Evolutionary conservation across 1,140 invertebrate species (phyloP), one percentile per base, ranked within the genome.

Genomic region (Scaptomyza graminum): DNA sequence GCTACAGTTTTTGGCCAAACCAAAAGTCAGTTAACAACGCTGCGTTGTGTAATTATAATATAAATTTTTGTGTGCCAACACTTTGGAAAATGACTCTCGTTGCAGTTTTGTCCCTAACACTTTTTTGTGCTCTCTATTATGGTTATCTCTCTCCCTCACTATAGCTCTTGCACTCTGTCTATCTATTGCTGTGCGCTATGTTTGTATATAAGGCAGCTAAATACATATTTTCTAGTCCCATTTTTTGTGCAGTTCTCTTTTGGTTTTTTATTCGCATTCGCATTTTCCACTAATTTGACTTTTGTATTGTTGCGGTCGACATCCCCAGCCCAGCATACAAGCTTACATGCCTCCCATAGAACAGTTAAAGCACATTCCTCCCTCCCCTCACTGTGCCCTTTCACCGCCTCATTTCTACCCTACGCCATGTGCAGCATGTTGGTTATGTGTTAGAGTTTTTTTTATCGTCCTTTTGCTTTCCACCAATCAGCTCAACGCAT

Each of bases 271-370:
- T 70, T 59, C 66, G 62, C 83, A 89, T 88, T 88, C 89, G 76
- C 83, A 88, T 88, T 88, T 88, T 88, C 76, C 83, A 88, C 83
- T 88, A 88, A 88, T 88, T 89, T 88, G 83, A 83, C 84, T 88
- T 88, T 88, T 87, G 84, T 88, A 89, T 83, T 87, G 84, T 88
- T 88, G 83, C 62, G 83, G 83, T 88, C 74, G 54, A 68, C 68
- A 71, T 59, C n/a, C 44, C 44, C 50, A 34, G 62, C 59, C 59
- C 46, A 55, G 46, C 61, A 7, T 34, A 2, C 18, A 22, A 22
- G 18, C 18, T 22, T 22, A 22, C 18, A 22, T 22, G 18, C 18
- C 18, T 22, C 18, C 18, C 18, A 22, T 22, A 13, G 50, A 59
- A 2, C 22, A 31, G 41, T 37, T 25, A 12, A 11, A n/a, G 12